phyloP scores from a whole-genome alignment of 2,797 vertebrate species.

The Brotula barbata region DNA sequence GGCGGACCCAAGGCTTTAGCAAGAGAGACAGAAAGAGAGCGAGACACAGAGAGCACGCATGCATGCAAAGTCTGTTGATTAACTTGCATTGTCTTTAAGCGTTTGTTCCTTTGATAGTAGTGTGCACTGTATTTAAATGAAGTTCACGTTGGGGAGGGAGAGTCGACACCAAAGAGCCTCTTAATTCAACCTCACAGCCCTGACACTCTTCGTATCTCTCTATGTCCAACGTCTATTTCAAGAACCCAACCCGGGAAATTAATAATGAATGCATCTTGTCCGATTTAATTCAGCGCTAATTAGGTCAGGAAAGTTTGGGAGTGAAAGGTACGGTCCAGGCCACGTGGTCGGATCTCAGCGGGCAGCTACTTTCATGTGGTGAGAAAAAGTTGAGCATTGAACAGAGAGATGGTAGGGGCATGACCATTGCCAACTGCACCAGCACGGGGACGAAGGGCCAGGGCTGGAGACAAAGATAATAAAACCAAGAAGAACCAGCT shows the following conservation, averaged over 20 bases:
- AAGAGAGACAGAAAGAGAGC: constrained; percentile 24
- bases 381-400: constrained; percentile 68
- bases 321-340: constrained; percentile 74
- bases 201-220: constrained; percentile 7
- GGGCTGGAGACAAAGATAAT: constrained; percentile 82
- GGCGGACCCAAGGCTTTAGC: constrained; percentile 43
- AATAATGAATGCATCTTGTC: constrained; percentile 77
- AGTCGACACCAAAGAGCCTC: constrained; percentile 40
- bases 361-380: constrained; percentile 71
- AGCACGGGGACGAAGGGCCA: constrained; percentile 70
- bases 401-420: constrained; percentile 64
- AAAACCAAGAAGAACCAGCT: constrained; percentile 68
- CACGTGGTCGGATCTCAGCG: constrained; percentile 69
- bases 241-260: constrained; percentile 59
- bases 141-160: constrained; percentile 40
- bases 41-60: constrained; percentile 27
- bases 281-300: constrained; percentile 74
- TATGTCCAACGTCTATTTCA: constrained; percentile 66
- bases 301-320: constrained; percentile 79
- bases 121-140: constrained; percentile 56
- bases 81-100: constrained; percentile 62
- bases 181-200: constrained; percentile 39
- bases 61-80: constrained; percentile 58
- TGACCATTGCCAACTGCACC: constrained; percentile 59
- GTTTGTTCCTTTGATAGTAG: constrained; percentile 45